Evolutionary conservation across 1,140 invertebrate genomes (phyloP).

Genomic region (Oscheius sp.): DNA sequence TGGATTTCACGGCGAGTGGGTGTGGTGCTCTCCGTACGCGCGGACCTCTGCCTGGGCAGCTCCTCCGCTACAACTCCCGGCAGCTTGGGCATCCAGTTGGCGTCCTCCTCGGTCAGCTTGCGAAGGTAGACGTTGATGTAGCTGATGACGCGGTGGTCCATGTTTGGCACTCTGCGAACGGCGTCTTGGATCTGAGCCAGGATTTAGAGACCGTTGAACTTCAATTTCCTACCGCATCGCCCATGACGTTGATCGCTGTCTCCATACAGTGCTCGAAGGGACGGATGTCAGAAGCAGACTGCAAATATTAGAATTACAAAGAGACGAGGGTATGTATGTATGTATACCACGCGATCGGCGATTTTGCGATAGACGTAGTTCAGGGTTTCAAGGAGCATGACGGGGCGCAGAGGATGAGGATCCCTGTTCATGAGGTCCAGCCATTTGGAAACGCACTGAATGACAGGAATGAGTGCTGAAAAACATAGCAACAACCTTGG

Average conservation of each 20-base stretch:
- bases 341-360: neutral
- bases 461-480: neutral
- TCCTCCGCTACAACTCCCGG: slow-evolving; percentile 1
- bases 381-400: neutral
- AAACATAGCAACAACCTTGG: too few species aligned
- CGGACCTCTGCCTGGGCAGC: neutral
- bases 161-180: neutral
- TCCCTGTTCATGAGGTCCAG: neutral
- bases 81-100: neutral
- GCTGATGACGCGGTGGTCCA: neutral
- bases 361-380: neutral
- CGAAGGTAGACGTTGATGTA: slow-evolving; percentile 1
- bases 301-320: too few species aligned
- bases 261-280: neutral
- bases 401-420: neutral
- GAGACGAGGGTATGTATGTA: too few species aligned
- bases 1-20: neutral
- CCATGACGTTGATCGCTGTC: neutral
- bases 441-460: slow-evolving; percentile 22
- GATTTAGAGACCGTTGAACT: neutral
- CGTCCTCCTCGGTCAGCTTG: neutral
- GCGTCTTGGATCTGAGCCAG: neutral
- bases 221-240: neutral
- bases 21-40: neutral
- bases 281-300: neutral